Evolutionary conservation across 2,888 invertebrate species (phyloP).

Genomic region (Lithophane socia): DNA sequence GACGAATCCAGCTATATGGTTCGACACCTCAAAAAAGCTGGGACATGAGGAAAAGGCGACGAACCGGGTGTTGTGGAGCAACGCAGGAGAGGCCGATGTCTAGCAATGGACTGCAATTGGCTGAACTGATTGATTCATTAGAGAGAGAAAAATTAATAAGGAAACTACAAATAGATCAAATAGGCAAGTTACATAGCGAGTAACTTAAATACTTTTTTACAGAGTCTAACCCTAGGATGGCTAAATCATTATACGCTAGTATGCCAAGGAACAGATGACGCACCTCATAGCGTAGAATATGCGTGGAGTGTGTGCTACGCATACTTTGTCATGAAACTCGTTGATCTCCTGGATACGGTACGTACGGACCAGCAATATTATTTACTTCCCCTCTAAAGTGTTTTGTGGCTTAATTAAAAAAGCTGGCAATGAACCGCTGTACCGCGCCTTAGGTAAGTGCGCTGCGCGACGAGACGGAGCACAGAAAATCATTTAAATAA

Average conservation of each 20-base stretch:
- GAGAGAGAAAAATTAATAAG: background rate
- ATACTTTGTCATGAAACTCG: conserved; percentile 93
- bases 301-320: conserved; percentile 91
- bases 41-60: background rate
- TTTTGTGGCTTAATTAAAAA: background rate
- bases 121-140: background rate
- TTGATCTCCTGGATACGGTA: conserved; percentile 94
- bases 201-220: conserved; percentile 34
- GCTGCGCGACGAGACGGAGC: too few relatives aligned
- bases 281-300: conserved; percentile 91
- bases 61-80: background rate
- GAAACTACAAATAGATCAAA: background rate
- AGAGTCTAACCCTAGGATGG: conserved; percentile 91
- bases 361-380: background rate
- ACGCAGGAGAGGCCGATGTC: background rate
- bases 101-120: background rate
- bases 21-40: background rate
- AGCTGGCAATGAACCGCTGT: background rate
- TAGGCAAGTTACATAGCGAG: background rate
- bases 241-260: conserved; percentile 91
- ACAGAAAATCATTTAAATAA: too few relatives aligned
- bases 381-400: background rate
- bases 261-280: conserved; percentile 93
- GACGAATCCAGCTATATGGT: background rate
- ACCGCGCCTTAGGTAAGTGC: too few relatives aligned